Evolutionary conservation across 2,113 vertebrate genomes (phyloP).

Genomic region (Crotophaga sulcirostris): DNA sequence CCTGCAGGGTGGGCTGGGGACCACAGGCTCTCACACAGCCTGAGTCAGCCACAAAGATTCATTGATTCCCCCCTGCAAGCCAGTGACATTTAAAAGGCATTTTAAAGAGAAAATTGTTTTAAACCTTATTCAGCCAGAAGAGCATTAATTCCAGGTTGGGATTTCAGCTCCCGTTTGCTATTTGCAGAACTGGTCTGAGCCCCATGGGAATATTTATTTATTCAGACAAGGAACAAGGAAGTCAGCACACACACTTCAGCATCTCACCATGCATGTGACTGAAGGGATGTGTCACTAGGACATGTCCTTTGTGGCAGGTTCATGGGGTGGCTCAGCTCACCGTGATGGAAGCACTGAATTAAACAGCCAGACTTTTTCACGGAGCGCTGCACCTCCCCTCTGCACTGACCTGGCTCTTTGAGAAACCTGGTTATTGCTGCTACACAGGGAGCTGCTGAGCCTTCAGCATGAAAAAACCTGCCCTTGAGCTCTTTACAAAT

Average conservation of each 20-base stretch:
- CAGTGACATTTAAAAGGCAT: background rate
- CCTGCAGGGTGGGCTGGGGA: background rate
- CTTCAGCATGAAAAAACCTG: background rate
- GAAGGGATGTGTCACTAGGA: background rate
- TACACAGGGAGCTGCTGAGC: background rate
- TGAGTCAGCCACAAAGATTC: background rate
- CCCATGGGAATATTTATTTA: background rate
- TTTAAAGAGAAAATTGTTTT: background rate
- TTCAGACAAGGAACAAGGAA: background rate
- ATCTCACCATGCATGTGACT: fast-evolving
- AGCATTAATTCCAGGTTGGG: constrained; percentile 1
- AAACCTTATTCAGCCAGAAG: background rate
- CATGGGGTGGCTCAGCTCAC: background rate
- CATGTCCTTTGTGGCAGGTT: background rate
- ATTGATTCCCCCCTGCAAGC: background rate
- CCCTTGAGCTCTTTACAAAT: background rate
- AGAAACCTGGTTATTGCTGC: background rate
- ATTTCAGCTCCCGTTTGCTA: constrained; percentile 15
- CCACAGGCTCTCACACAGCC: background rate
- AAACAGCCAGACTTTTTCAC: background rate
- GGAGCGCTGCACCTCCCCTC: background rate
- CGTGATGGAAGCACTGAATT: background rate
- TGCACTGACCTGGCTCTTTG: background rate
- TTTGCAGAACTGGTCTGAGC: background rate
- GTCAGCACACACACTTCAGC: background rate